Evolutionary conservation across 2,797 vertebrate genomes (phyloP), one percentile per base, ranked within the genome.

Genomic region (Naso thynnoides): DNA sequence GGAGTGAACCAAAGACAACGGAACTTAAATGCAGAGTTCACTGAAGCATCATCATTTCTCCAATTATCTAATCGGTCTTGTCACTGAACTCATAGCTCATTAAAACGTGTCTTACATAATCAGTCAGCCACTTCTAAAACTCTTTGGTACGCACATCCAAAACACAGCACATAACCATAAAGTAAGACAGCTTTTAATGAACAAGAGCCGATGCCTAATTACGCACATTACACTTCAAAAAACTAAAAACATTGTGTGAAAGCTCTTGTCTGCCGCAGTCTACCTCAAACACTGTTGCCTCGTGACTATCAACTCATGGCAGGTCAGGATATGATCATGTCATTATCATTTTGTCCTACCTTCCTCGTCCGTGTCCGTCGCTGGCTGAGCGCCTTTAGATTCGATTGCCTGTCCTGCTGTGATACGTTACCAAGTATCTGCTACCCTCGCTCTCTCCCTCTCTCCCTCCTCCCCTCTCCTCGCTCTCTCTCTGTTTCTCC

Each of bases 361-460:
- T 94, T 93, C 92, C 89, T 91, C 84, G 90, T 93, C 92, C 92
- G 89, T 79, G 82, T 93, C 90, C 87, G 89, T 91, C 85, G 85
- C 90, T 83, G 88, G 89, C 83, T 88, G 90, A 76, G 92, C 88
- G 88, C 89, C 88, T 87, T 87, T 82, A 91, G 91, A 85, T 79
- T 87, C 88, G 87, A 90, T 82, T 87, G 88, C 80, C 72, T 85
- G 91, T 92, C 92, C 92, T 79, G 92, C 90, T 92, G 92, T 89
- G 91, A 89, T 74, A 90, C 89, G 86, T 84, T 89, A 76, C 89
- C 84, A 89, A 86, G 78, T 86, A 78, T 90, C 84, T 83, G 79
- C 85, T 78, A 31, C 80, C 59, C 66, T 44, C 61, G 13, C 63
- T 47, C 64, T 21, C 56, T n/a, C 61, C 9, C 66, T n/a, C 63